Base-by-base conservation (phyloP, 2,113 vertebrate genomes). In the Micronycteris hirsuta region DNA sequence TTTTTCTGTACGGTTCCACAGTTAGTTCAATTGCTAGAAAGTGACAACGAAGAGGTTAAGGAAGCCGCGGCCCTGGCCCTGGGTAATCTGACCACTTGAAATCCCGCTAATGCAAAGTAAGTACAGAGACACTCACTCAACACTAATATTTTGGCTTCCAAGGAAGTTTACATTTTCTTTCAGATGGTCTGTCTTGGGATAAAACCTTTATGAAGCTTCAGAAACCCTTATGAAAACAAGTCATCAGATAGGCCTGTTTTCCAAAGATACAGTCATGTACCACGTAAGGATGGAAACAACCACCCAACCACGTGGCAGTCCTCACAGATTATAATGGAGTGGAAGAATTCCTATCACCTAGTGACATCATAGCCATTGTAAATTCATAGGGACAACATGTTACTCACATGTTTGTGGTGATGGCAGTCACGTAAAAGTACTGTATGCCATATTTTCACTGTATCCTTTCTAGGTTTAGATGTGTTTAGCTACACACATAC, bases 1-100 rank as follows among this genome's bases (percentile, higher is more conserved):
- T 97, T 97, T 63, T 93, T 98, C 97, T 98, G 92, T 97, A 98
- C 99, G 98, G 65, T 99, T 94, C 98, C 98, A 36, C 98, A 98
- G 94, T 96, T 99, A 63, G 97, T 99, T 84, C 96, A 98, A 97
- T 95, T 99, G 95, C 98, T 99, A 96, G 98, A 83, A 89, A 98
- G 98, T 93, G 98, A 99, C 52, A 98, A 83, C 49, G 98, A 97
- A 65, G 98, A 98, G 74, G 96, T 99, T 31, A 98, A 96, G 97
- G 98, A 99, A 95, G 99, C 98, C 16, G 98, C 99, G 5, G 98
- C 98, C 33, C 98, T 98, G 76, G 99, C 99, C 45, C 97, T 99
- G 91, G 98, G 98, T 49, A 98, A 98, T 96, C 98, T 99, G 89
- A 99, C 99, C 87, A 93, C 98, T 16, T 92, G 54, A 96, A 98